Conservation (phyloP, 1,140 invertebrate genomes). For the Listronotus oregonensis region DNA sequence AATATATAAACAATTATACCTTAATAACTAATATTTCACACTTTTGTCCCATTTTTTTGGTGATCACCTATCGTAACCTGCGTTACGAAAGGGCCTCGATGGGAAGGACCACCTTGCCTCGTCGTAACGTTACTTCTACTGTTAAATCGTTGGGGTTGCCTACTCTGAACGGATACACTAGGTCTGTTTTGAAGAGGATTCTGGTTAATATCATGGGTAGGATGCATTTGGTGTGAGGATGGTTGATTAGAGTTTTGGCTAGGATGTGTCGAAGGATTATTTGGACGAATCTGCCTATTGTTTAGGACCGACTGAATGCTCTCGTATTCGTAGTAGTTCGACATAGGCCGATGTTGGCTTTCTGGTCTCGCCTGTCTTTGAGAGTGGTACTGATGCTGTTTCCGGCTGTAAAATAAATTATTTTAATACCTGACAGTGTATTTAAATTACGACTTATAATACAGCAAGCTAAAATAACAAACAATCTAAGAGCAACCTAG, state of each 20-base stretch:
- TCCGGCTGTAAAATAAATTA: conserved; percentile 59
- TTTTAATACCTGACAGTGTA: neutral
- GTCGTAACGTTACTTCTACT: conserved; percentile 2
- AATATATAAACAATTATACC: neutral
- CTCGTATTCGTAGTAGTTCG: conserved; percentile 85
- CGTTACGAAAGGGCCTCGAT: conserved; percentile 63
- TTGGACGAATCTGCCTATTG: conserved; percentile 33
- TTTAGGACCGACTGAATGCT: conserved; percentile 67
- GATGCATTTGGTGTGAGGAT: conserved; percentile 5
- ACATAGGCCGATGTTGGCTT: conserved; percentile 68
- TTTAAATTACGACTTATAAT: too few relatives aligned
- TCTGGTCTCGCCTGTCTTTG: conserved; percentile 71
- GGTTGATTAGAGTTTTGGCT: neutral
- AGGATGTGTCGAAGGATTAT: conserved; percentile 18
- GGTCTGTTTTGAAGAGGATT: conserved; percentile 20
- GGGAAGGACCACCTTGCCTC: conserved; percentile 19
- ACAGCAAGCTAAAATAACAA: too few relatives aligned
- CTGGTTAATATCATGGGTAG: conserved; percentile 13
- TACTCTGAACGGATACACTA: conserved; percentile 13
- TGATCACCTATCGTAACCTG: conserved; percentile 61
- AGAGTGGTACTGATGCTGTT: conserved; percentile 76
- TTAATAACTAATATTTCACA: conserved; percentile 33
- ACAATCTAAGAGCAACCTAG: too few relatives aligned
- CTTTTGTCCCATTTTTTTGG: conserved; percentile 53
- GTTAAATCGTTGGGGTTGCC: conserved; percentile 31